phyloP scores from a whole-genome alignment of 2,797 vertebrate species.

The Hypotaenidia okinawae region DNA sequence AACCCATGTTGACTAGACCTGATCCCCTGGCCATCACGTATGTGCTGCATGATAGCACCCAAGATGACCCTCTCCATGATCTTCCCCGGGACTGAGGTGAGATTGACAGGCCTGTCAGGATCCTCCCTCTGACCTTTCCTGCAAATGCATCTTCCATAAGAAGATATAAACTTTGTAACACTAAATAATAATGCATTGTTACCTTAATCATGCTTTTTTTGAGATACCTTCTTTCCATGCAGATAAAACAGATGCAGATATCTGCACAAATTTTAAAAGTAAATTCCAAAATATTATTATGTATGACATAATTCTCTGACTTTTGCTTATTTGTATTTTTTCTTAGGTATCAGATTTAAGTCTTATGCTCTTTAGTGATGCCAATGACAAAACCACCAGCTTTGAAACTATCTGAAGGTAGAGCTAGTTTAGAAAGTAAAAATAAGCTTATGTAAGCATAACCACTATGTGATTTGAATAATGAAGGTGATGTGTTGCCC shows the following conservation, averaged over 20 bases:
- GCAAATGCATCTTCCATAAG: neutral
- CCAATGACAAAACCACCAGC: neutral
- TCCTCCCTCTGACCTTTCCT: too few species aligned
- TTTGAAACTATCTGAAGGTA: neutral
- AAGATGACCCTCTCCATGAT: too few species aligned
- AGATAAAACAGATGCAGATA: neutral
- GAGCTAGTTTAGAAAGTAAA: conserved; percentile 31
- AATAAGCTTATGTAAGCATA: neutral
- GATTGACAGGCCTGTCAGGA: too few species aligned
- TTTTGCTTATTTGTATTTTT: conserved; percentile 3
- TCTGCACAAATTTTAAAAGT: neutral
- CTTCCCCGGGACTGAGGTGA: too few species aligned
- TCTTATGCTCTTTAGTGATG: neutral
- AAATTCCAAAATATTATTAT: conserved; percentile 11
- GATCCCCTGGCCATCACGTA: too few species aligned
- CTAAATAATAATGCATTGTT: neutral
- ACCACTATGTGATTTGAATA: neutral
- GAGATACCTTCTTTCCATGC: neutral
- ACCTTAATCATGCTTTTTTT: neutral
- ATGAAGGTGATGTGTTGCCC: neutral
- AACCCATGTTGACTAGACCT: too few species aligned
- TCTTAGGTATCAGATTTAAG: neutral
- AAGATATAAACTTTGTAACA: neutral
- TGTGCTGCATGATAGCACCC: too few species aligned
- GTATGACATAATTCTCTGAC: neutral